phyloP scores from a whole-genome alignment of 92 coral and sea anemone genomes.

The Siderastrea siderea region DNA sequence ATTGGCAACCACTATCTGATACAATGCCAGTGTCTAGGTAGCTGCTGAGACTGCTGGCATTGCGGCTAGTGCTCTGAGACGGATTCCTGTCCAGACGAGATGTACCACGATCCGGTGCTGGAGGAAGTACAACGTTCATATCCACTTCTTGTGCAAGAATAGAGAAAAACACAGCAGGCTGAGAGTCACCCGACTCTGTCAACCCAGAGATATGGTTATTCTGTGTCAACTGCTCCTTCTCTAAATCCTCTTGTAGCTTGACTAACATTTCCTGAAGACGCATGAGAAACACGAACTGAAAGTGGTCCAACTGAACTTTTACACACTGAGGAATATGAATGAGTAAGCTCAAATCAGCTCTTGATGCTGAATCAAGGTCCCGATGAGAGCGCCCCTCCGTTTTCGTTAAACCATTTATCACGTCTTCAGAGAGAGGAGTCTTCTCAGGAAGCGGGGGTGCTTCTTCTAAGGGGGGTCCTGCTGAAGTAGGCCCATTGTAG shows the following conservation, averaged over 20 bases:
- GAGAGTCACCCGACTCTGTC: neutral
- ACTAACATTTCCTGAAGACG: slow-evolving; percentile 93
- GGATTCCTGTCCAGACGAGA: slow-evolving; percentile 39
- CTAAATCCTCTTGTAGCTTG: slow-evolving; percentile 82
- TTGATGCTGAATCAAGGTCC: slow-evolving; percentile 42
- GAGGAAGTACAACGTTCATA: slow-evolving; percentile 84
- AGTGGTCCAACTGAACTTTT: slow-evolving; percentile 86
- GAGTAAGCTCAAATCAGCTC: slow-evolving; percentile 84
- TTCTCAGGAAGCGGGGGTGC: slow-evolving; percentile 68
- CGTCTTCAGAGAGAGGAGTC: slow-evolving; percentile 35
- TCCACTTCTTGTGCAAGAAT: slow-evolving; percentile 83
- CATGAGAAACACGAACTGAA: slow-evolving; percentile 89
- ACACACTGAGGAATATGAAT: slow-evolving; percentile 74
- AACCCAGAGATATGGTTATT: neutral
- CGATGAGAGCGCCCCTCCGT: slow-evolving; percentile 18
- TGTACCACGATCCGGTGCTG: slow-evolving; percentile 71
- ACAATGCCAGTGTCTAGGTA: slow-evolving; percentile 80
- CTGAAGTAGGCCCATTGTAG: slow-evolving; percentile 10
- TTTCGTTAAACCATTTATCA: slow-evolving; percentile 24
- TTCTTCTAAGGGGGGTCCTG: slow-evolving; percentile 38
- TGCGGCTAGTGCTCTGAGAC: slow-evolving; percentile 58
- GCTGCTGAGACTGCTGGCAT: slow-evolving; percentile 82
- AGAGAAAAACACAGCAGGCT: slow-evolving; percentile 74
- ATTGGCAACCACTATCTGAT: slow-evolving; percentile 66
- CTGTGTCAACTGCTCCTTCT: slow-evolving; percentile 24